Evolutionary conservation across 1,140 invertebrate species (phyloP).

Genomic region (Drosophila bipectinata): DNA sequence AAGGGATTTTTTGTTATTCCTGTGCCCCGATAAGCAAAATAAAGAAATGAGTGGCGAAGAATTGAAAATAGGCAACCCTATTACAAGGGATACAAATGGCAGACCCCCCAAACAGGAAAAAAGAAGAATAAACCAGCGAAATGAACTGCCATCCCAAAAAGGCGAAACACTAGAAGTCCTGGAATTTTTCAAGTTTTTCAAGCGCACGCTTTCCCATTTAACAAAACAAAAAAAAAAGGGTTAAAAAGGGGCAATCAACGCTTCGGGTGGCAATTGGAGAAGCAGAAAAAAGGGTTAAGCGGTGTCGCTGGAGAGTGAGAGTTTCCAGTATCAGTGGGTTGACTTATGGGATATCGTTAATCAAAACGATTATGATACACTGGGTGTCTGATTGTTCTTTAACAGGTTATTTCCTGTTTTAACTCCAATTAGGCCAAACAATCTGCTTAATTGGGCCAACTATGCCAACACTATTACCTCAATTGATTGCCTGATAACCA

Average conservation of each 20-base stretch:
- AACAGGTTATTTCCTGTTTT: conserved; percentile 6
- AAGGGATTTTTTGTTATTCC: conserved; percentile 8
- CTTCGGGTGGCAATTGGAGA: conserved; percentile 35
- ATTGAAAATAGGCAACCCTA: conserved; percentile 65
- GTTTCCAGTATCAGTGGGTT: conserved; percentile 21
- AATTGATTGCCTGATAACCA: conserved; percentile 11
- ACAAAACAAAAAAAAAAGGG: conserved; percentile 30
- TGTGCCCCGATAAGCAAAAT: conserved; percentile 68
- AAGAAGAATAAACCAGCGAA: conserved; percentile 34
- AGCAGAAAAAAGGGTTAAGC: conserved; percentile 6
- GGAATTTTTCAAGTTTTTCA: conserved; percentile 40
- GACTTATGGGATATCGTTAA: conserved; percentile 43
- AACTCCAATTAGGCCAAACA: conserved; percentile 4
- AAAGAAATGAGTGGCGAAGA: conserved; percentile 67
- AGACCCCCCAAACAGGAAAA: conserved; percentile 7
- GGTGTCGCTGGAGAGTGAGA: conserved; percentile 1
- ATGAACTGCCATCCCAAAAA: conserved; percentile 46
- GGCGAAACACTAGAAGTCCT: conserved; percentile 20
- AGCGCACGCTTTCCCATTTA: conserved; percentile 22
- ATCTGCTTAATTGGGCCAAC: conserved; percentile 15
- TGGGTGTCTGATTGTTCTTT: conserved; percentile 1
- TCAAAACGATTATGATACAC: conserved; percentile 36
- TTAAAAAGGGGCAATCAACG: conserved; percentile 52
- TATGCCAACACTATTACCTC: conserved; percentile 4
- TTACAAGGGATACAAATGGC: conserved; percentile 28